phyloP scores from a whole-genome alignment of 2,888 invertebrate species.

The Sturmia bella region DNA sequence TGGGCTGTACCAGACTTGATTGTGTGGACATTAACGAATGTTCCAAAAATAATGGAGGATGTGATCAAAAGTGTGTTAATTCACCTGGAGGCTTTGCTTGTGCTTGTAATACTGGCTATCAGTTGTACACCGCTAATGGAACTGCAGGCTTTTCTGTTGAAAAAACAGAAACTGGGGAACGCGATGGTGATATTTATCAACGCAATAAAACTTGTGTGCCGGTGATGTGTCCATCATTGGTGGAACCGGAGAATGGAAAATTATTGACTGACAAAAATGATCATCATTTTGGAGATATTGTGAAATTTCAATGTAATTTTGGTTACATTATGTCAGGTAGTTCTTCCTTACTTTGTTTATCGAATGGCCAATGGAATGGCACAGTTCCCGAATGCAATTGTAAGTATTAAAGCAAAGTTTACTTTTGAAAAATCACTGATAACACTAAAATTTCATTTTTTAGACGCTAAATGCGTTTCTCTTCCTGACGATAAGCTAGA shows the following conservation, averaged over 20 bases:
- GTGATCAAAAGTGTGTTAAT: slow-evolving; percentile 96
- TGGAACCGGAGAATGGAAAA: slow-evolving; percentile 92
- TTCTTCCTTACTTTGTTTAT: slow-evolving; percentile 91
- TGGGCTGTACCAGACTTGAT: slow-evolving; percentile 95
- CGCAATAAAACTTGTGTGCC: slow-evolving; percentile 97
- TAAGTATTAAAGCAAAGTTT: slow-evolving; percentile 82
- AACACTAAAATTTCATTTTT: slow-evolving; percentile 18
- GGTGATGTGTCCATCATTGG: slow-evolving; percentile 91
- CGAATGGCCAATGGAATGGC: slow-evolving; percentile 96
- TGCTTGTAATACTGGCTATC: slow-evolving; percentile 94
- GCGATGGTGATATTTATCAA: slow-evolving; percentile 94
- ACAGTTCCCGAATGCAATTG: slow-evolving; percentile 96
- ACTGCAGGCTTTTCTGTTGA: slow-evolving; percentile 94
- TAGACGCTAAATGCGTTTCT: slow-evolving; percentile 95
- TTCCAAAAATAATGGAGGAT: slow-evolving; percentile 92
- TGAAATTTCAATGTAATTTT: slow-evolving; percentile 96
- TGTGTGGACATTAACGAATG: slow-evolving; percentile 96
- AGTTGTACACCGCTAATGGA: slow-evolving; percentile 92
- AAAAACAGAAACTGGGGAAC: slow-evolving; percentile 90
- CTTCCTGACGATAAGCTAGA: slow-evolving; percentile 94
- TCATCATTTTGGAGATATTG: slow-evolving; percentile 94
- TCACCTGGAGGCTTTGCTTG: slow-evolving; percentile 94
- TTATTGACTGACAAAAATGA: slow-evolving; percentile 90
- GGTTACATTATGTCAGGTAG: slow-evolving; percentile 96
- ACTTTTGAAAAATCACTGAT: too few species aligned